Base-by-base conservation (phyloP, 2,797 vertebrate genomes). In the Nannoperca australis region DNA sequence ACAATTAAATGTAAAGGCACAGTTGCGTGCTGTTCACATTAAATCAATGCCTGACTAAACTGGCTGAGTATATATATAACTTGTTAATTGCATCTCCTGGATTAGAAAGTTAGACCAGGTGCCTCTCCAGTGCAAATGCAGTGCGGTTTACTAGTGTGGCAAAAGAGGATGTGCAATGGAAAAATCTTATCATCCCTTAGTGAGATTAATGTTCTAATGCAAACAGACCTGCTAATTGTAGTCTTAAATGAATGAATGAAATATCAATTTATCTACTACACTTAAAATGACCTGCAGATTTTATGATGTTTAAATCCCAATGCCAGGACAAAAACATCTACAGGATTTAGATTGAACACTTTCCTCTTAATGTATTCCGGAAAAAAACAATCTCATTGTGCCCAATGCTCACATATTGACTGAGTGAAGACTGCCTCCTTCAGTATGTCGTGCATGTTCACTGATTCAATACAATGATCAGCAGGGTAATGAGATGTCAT, bases 401-500 rank as follows among this genome's bases (percentile, higher is more conserved):
- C 59, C 67, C 36, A 68, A 11, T 24, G 60, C 32, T 73, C 22
- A 38, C 38, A 17, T 70, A 85, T 79, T 40, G 68, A 87, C 82
- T 12, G 11, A 47, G 54, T 3, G 40, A 50, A 38, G 47, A 53
- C 53, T 63, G 65, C 34, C 54, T 74, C 58, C 56, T 72, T 70
- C 34, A 67, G 64, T 45, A 24, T 65, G 50, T 63, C 11, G 14
- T 38, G 36, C 70, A 73, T 61, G 58, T 70, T 51, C 76, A 53
- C 49, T 27, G 58, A 63, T 76, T n/a, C 72, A 49, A 73, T 76
- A 64, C 49, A 86, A 77, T 62, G 74, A 87, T 81, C 59, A 42
- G 42, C 47, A 27, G 45, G 61, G 44, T 79, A 73, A 75, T 77
- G 40, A 84, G 63, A 81, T 79, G 78, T 73, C 51, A 76, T 80